phyloP scores from a whole-genome alignment of 2,797 vertebrate species.

The Rhincodon typus region DNA sequence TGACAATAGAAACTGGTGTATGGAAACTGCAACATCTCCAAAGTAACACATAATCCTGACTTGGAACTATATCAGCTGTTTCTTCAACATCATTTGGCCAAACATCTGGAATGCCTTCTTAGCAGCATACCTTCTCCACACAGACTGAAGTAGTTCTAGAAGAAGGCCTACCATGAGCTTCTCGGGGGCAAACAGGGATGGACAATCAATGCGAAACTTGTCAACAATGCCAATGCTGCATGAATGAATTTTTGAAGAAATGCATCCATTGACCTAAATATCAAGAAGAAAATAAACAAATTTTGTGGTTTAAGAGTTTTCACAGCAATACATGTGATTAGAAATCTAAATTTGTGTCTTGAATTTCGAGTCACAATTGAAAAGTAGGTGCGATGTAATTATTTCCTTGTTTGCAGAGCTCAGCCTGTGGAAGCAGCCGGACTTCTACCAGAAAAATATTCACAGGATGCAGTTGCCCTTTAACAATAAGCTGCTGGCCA shows the following conservation, averaged over 20 bases:
- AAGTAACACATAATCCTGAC: neutral
- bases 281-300: neutral
- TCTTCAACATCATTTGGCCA: neutral
- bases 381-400: neutral
- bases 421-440: conserved; percentile 81
- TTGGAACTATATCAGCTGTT: neutral
- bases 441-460: conserved; percentile 83
- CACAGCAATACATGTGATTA: neutral
- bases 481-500: conserved; percentile 73
- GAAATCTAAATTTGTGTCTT: neutral
- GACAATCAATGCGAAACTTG: neutral
- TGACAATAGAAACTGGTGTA: neutral
- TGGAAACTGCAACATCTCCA: neutral
- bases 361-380: neutral
- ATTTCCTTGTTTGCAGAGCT: conserved; percentile 61
- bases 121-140: neutral
- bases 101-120: neutral
- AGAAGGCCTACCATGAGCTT: too few relatives aligned
- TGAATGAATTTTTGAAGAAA: neutral
- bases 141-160: too few relatives aligned
- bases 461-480: conserved; percentile 94
- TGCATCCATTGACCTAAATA: neutral
- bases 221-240: neutral
- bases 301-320: neutral
- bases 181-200: too few relatives aligned